These are phyloP conservation scores for Stenodera caucasica DNA, from an alignment of 2,888 invertebrate species.

Conservation along the genomic window DNA sequence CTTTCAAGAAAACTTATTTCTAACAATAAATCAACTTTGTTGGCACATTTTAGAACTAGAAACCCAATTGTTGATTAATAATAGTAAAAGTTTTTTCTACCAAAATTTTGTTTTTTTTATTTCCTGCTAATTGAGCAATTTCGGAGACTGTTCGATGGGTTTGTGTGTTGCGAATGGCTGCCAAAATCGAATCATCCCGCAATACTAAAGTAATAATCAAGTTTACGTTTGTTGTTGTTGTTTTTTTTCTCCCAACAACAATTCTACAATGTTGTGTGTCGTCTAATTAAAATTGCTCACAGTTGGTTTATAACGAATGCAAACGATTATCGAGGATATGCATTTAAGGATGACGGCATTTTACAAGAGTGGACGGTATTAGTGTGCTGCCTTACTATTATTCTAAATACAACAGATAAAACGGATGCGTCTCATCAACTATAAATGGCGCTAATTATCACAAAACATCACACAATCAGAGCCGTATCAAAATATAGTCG, in stretches of 20 bases:
- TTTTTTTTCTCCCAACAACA: not conserved
- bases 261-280: not conserved
- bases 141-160: slow-evolving; percentile 1
- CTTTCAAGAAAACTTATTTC: no score
- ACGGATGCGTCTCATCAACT: not conserved
- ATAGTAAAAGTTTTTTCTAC: not conserved
- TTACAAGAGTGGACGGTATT: slow-evolving; percentile 4
- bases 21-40: slow-evolving; percentile 20
- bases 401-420: not conserved
- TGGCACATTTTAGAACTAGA: slow-evolving; percentile 11
- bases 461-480: not conserved
- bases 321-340: slow-evolving; percentile 17
- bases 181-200: not conserved
- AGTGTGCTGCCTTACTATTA: slow-evolving; percentile 1
- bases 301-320: slow-evolving; percentile 14
- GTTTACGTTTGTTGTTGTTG: not conserved
- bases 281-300: slow-evolving; percentile 15
- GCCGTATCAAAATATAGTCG: not conserved
- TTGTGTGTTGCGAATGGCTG: not conserved
- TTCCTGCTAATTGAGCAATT: slow-evolving; percentile 21
- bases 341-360: slow-evolving; percentile 18
- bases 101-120: slow-evolving; percentile 5
- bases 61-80: slow-evolving; percentile 11
- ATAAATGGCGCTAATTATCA: slow-evolving; percentile 3
- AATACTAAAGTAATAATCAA: not conserved